phyloP scores from a whole-genome alignment of 2,888 invertebrate species.

The Synanthedon myopaeformis region DNA sequence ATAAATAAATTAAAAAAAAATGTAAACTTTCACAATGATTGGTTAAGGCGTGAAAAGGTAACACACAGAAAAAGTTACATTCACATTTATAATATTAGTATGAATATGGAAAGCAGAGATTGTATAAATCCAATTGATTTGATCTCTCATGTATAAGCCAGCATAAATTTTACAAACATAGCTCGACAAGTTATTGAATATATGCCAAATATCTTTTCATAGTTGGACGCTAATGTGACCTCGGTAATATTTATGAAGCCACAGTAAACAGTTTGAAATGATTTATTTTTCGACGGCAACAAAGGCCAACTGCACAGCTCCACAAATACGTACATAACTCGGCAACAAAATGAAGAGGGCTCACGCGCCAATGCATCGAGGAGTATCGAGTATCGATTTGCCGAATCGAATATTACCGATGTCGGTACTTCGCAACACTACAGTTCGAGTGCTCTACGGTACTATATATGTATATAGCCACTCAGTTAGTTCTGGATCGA shows the following conservation, averaged over 20 bases:
- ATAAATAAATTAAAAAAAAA: no score
- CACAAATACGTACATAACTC: slow-evolving; percentile 1
- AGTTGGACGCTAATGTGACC: neutral
- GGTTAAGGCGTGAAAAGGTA: no score
- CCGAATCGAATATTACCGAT: slow-evolving; percentile 24
- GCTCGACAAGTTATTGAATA: neutral
- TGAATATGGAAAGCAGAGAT: no score
- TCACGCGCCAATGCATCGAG: slow-evolving; percentile 23
- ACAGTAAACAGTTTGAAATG: neutral
- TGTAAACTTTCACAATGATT: no score
- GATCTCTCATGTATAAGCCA: no score
- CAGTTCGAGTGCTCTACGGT: neutral
- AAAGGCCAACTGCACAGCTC: neutral
- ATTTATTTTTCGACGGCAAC: slow-evolving; percentile 1
- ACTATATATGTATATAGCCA: slow-evolving; percentile 4
- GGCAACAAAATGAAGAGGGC: slow-evolving; percentile 22
- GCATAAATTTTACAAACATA: no score
- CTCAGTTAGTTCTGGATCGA: neutral
- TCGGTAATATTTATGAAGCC: neutral
- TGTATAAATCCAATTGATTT: no score
- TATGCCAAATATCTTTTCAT: neutral
- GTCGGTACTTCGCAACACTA: slow-evolving; percentile 15
- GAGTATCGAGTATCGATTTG: slow-evolving; percentile 16
- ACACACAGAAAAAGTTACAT: no score
- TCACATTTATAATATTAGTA: no score